phyloP scores from a whole-genome alignment of 2,888 invertebrate genomes.

The Parnassius smintheus region DNA sequence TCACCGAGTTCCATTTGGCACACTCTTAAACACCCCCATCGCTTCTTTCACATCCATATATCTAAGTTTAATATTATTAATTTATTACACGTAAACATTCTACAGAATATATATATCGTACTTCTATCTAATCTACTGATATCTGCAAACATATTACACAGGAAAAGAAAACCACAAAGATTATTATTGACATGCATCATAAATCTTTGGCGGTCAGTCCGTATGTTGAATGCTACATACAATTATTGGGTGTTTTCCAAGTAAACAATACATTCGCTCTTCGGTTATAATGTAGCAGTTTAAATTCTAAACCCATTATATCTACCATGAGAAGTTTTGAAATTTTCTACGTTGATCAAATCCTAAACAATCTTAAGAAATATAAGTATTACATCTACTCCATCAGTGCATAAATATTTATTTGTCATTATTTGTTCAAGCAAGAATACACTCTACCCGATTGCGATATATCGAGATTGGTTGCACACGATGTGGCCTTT shows the following conservation, averaged over 20 bases:
- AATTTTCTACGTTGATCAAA: constrained; percentile 1
- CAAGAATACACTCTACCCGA: too few relatives aligned
- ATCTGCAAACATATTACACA: constrained; percentile 13
- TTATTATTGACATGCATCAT: constrained; percentile 17
- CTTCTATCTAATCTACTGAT: background rate
- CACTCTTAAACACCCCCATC: too few relatives aligned
- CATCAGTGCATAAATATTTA: background rate
- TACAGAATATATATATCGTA: background rate
- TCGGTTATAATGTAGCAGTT: constrained; percentile 21
- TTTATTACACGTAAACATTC: too few relatives aligned
- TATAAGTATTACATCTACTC: too few relatives aligned
- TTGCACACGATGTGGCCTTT: too few relatives aligned
- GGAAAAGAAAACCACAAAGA: constrained; percentile 20
- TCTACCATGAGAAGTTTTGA: constrained; percentile 10
- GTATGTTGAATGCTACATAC: constrained; percentile 13
- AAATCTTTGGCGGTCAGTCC: constrained; percentile 10
- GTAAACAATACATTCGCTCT: constrained; percentile 1
- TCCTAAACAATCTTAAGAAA: background rate
- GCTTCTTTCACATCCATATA: too few relatives aligned
- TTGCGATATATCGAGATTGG: too few relatives aligned
- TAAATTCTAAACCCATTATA: constrained; percentile 18
- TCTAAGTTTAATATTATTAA: too few relatives aligned
- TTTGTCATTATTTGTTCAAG: background rate
- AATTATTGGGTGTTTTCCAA: constrained; percentile 26
- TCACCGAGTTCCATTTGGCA: too few relatives aligned